phyloP scores from a whole-genome alignment of 2,888 invertebrate species.

The Dermolepida albohirtum region DNA sequence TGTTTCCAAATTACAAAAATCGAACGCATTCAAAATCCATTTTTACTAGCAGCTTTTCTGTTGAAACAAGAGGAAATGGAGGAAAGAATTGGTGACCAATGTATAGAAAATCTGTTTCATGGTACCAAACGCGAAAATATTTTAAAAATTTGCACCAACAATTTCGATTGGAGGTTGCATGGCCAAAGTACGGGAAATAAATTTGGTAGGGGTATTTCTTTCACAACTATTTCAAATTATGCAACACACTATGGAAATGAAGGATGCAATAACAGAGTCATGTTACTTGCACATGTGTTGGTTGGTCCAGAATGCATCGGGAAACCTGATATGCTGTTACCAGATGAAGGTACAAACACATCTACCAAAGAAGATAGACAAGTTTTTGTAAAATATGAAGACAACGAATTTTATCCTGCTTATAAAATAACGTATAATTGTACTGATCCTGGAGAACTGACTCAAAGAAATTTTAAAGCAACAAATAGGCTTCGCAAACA shows the following conservation, averaged over 20 bases:
- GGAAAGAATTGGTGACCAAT: neutral
- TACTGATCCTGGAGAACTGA: constrained; percentile 2
- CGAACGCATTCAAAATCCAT: constrained; percentile 39
- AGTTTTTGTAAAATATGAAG: constrained; percentile 51
- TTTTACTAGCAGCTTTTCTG: constrained; percentile 27
- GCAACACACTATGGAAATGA: constrained; percentile 28
- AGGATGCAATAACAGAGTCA: constrained; percentile 4
- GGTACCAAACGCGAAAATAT: constrained; percentile 20
- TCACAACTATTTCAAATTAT: constrained; percentile 22
- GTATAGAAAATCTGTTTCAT: constrained; percentile 28
- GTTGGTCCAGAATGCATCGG: constrained; percentile 44
- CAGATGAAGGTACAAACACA: constrained; percentile 49
- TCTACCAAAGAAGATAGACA: constrained; percentile 46
- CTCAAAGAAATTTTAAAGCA: too few relatives aligned
- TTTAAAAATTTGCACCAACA: constrained; percentile 12
- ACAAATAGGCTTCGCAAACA: too few relatives aligned
- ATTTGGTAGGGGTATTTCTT: constrained; percentile 35
- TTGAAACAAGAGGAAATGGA: constrained; percentile 35
- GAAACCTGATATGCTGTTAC: constrained; percentile 45
- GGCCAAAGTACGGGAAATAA: constrained; percentile 14
- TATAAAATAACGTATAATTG: constrained; percentile 44
- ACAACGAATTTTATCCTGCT: constrained; percentile 52
- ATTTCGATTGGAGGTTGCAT: constrained; percentile 38
- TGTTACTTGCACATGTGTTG: constrained; percentile 34
- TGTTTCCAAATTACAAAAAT: constrained; percentile 22